phyloP scores from a whole-genome alignment of 2,797 vertebrate species.

The Holocentrus rufus region DNA sequence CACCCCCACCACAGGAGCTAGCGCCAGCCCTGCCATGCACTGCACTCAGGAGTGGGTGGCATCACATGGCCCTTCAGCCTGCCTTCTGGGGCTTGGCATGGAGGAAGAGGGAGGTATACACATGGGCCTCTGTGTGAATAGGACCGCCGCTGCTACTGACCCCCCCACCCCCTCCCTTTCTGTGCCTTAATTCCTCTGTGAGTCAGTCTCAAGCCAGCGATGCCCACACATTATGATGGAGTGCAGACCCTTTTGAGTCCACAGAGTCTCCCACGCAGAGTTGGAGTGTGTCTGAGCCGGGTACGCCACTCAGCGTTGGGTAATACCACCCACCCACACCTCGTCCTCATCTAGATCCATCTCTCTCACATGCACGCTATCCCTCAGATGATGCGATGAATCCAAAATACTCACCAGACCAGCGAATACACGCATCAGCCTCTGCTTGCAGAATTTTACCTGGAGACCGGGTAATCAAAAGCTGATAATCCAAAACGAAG shows the following conservation, averaged over 20 bases:
- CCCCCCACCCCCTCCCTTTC: conserved; percentile 41
- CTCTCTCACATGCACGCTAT: conserved; percentile 35
- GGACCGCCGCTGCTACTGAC: conserved; percentile 43
- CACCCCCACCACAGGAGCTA: conserved; percentile 67
- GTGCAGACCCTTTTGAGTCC: conserved; percentile 66
- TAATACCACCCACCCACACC: conserved; percentile 55
- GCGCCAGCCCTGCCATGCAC: conserved; percentile 67
- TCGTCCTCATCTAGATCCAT: conserved; percentile 39
- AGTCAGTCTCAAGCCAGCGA: conserved; percentile 62
- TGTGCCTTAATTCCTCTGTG: conserved; percentile 47
- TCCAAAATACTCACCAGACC: conserved; percentile 25
- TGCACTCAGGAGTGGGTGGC: conserved; percentile 75
- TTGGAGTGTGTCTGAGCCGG: conserved; percentile 63
- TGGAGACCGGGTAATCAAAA: conserved; percentile 30
- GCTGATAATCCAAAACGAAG: conserved; percentile 56
- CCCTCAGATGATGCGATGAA: conserved; percentile 13
- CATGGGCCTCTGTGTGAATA: conserved; percentile 57
- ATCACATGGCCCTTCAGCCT: conserved; percentile 72
- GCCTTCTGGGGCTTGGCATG: conserved; percentile 67
- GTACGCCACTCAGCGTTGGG: conserved; percentile 55
- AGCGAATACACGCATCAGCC: conserved; percentile 21
- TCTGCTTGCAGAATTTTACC: conserved; percentile 28
- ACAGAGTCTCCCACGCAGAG: conserved; percentile 70
- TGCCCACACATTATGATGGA: conserved; percentile 73
- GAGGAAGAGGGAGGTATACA: conserved; percentile 43